phyloP scores from a whole-genome alignment of 2,113 vertebrate genomes.

The Plecturocebus donacophilus region DNA sequence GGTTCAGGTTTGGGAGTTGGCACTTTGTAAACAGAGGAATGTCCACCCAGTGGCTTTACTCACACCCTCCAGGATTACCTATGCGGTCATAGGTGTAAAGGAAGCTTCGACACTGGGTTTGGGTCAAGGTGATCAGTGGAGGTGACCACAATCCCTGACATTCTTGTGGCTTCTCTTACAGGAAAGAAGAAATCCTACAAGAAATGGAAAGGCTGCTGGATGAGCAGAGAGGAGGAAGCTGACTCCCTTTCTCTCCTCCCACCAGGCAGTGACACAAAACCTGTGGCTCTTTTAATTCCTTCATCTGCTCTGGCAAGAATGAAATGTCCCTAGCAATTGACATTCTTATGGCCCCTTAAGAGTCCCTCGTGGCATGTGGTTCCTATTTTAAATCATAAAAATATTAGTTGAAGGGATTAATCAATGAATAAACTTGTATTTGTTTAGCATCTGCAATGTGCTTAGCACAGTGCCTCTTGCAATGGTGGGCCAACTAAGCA shows the following conservation, averaged over 20 bases:
- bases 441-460: conserved; percentile 2
- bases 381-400: conserved; percentile 63
- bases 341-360: conserved; percentile 31
- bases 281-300: background rate
- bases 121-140: background rate
- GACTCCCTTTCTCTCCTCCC: background rate
- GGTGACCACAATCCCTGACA: background rate
- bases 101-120: background rate
- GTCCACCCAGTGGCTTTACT: background rate
- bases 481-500: background rate
- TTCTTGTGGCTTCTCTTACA: background rate
- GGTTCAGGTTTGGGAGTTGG: background rate
- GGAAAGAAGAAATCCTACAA: background rate
- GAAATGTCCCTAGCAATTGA: conserved; percentile 28
- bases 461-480: background rate
- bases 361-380: conserved; percentile 11
- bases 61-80: background rate
- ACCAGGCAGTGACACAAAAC: background rate
- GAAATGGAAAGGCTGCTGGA: background rate
- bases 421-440: conserved; percentile 44
- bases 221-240: background rate
- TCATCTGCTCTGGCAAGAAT: conserved; percentile 31
- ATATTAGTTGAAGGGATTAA: conserved; percentile 50
- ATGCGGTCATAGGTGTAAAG: background rate
- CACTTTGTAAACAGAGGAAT: background rate